These are phyloP conservation scores for Rhizomys pruinosus DNA, from an alignment of 2,113 vertebrate genomes.

Conservation along the genomic window DNA sequence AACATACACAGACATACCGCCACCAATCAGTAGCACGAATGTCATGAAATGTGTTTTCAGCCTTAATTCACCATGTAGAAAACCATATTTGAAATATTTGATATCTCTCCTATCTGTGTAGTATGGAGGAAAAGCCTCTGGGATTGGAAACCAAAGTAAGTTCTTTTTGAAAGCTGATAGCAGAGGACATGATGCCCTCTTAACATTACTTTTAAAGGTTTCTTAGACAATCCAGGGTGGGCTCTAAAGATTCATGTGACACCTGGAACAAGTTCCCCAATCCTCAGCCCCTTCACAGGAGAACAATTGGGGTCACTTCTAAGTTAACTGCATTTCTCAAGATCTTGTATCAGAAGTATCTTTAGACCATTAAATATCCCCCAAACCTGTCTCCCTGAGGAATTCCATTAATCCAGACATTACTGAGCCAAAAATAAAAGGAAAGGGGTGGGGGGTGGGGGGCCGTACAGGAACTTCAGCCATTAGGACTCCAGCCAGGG, in stretches of 20 bases:
- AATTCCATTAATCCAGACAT: constrained; percentile 54
- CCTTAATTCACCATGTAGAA: neutral
- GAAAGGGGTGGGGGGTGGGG: neutral
- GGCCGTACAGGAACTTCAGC: constrained; percentile 52
- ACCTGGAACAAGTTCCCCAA: neutral
- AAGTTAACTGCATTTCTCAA: constrained; percentile 5
- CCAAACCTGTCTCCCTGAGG: constrained; percentile 23
- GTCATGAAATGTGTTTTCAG: neutral
- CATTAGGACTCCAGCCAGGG: constrained; percentile 46
- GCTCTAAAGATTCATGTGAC: neutral
- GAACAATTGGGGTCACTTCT: neutral
- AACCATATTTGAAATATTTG: neutral
- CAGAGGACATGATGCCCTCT: neutral
- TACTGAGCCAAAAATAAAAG: constrained; percentile 58
- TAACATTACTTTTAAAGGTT: neutral
- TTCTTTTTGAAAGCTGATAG: neutral
- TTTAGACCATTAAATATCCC: neutral
- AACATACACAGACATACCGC: too few relatives aligned
- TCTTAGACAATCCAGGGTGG: neutral
- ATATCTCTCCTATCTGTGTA: neutral
- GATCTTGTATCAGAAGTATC: constrained; percentile 15
- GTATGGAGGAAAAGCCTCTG: neutral
- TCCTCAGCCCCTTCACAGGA: neutral
- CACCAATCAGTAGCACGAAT: neutral
- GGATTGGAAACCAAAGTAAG: neutral